Conservation (phyloP, 2,797 vertebrate genomes). For the Pelodytes ibericus region DNA sequence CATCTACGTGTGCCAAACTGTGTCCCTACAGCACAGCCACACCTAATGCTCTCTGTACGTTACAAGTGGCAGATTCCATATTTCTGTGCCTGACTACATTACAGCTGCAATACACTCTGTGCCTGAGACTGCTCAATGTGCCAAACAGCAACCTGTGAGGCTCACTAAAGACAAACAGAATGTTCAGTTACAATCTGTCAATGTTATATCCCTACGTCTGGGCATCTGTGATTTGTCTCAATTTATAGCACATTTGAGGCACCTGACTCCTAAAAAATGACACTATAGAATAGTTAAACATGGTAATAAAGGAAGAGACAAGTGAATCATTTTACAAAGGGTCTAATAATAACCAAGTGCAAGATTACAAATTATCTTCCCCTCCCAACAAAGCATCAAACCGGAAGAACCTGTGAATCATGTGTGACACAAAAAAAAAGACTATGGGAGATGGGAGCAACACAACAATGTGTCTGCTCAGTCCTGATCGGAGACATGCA, state of each 20-base stretch:
- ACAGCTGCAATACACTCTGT: too few species aligned
- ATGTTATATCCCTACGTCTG: too few species aligned
- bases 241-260: too few species aligned
- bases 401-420: conserved; percentile 20
- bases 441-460: not conserved
- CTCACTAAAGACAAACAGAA: too few species aligned
- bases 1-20: conserved; percentile 12
- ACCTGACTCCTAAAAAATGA: too few species aligned
- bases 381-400: conserved; percentile 20
- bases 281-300: not conserved
- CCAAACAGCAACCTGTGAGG: too few species aligned
- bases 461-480: not conserved
- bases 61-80: not conserved
- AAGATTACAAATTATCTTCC: conserved; percentile 21
- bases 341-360: conserved; percentile 13
- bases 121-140: too few species aligned
- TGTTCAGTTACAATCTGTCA: too few species aligned
- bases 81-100: too few species aligned
- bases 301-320: conserved; percentile 1
- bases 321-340: conserved; percentile 33
- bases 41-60: not conserved
- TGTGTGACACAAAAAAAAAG: conserved; percentile 11
- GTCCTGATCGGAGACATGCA: too few species aligned
- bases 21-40: not conserved
- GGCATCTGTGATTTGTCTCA: not conserved